Evolutionary conservation across 92 coral and sea anemone species (phyloP), one percentile per base, ranked within the genome.

Genomic region (Epizoanthus ramosus): DNA sequence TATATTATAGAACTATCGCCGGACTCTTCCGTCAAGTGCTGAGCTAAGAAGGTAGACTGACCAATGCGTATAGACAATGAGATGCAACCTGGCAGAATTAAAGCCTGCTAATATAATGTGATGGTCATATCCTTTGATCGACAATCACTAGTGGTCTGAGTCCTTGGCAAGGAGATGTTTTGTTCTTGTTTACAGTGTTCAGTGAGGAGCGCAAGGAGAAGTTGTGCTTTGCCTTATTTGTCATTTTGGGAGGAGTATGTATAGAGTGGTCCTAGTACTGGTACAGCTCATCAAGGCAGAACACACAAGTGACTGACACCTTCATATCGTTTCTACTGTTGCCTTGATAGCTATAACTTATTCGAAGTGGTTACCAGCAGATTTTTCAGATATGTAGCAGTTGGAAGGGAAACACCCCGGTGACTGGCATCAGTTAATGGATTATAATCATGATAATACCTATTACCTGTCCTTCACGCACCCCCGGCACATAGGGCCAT

Each of bases 1-100:
- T 21, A 60, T 80, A n/a, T 74, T 59, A 57, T 72, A 28, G 28
- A 87, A 87, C 50, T 84, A 0, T 76, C 85, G 89, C 80, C 63
- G 83, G 83, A 3, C 35, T 87, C n/a, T 81, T 81, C 21, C 71
- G 83, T 24, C 18, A 18, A 25, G 6, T 76, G 84, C 47, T 41
- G 47, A 41, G 47, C 47, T 41, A 41, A 41, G 47, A 41, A 41
- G 47, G 47, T 8, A 41, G 9, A 41, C 47, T 6, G 47, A 41
- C 7, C 47, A 41, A 41, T 41, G 5, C 5, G 5, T 41, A 6
- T 41, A 41, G 47, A 41, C 47, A 41, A 6, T 41, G 47, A 41
- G 47, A 6, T 41, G 7, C 47, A 3, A 41, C 7, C 47, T 41
- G 47, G 47, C 7, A 0, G 6, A 41, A 41, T 41, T 41, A 8